These are phyloP conservation scores for Cosmopolites sordidus DNA, from an alignment of 2,888 invertebrate genomes.

Conservation along the genomic window DNA sequence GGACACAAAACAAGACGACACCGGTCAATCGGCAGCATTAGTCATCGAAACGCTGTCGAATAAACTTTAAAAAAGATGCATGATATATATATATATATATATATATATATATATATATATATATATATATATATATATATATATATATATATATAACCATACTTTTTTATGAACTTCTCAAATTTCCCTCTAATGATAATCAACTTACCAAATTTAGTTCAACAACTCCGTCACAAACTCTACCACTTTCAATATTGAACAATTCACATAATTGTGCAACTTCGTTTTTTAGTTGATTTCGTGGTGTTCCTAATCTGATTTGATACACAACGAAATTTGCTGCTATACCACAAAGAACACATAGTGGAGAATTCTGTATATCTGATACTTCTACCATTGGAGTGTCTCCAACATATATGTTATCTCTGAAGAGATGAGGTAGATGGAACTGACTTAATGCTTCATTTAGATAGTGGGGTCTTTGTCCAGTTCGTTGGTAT, in stretches of 20 bases:
- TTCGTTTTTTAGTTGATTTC: conserved; percentile 21
- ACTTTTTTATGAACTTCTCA: no score
- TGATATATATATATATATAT: no score
- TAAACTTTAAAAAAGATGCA: no score
- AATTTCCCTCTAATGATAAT: conserved; percentile 12
- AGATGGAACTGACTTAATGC: conserved; percentile 26
- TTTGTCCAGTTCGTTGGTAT: conserved; percentile 27
- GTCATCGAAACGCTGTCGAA: no score
- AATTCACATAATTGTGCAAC: conserved; percentile 20
- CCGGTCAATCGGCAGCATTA: no score
- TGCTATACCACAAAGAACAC: conserved; percentile 23
- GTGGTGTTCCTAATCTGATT: conserved; percentile 18
- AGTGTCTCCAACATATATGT: conserved; percentile 6
- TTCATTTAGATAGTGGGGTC: conserved; percentile 27
- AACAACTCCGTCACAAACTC: conserved; percentile 30
- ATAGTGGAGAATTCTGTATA: conserved; percentile 8
- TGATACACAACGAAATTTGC: conserved; percentile 23
- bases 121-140: no score
- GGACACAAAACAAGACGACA: no score
- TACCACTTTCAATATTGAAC: conserved; percentile 22
- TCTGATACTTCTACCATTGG: not conserved
- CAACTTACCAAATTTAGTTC: conserved; percentile 27
- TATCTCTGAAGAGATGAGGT: conserved; percentile 30
- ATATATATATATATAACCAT: no score
- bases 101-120: no score